Percentiles rank a stretch among this genome's conserved stretches.
These are phyloP conservation scores for Macrosteles quadrilineatus DNA, from an alignment of 1,140 invertebrate genomes.

Conservation along the genomic window DNA sequence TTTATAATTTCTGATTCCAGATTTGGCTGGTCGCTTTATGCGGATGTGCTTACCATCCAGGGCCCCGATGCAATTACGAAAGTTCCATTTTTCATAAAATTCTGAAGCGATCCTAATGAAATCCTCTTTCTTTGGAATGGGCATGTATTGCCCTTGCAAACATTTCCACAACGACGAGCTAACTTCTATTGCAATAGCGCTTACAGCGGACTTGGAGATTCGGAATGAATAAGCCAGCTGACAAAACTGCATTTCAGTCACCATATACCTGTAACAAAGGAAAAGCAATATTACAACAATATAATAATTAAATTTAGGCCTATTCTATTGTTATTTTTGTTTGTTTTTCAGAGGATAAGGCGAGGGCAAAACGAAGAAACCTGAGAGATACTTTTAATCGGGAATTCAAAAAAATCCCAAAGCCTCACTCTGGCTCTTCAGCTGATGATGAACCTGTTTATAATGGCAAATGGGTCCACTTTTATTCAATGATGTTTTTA, in stretches of 20 bases:
- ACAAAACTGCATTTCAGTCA: not conserved
- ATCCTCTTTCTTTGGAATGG: not conserved
- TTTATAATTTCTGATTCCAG: conserved; percentile 51
- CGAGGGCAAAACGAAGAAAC: no score
- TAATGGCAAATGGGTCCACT: no score
- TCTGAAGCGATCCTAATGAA: conserved; percentile 15
- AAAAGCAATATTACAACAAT: no score
- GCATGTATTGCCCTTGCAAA: not conserved
- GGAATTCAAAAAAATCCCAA: no score
- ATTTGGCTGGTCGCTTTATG: conserved; percentile 42
- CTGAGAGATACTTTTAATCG: no score
- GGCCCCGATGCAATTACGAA: conserved; percentile 45
- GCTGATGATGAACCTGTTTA: no score
- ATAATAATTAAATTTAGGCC: no score
- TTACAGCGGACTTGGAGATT: not conserved
- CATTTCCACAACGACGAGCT: not conserved
- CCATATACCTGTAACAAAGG: not conserved
- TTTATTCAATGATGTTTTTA: no score
- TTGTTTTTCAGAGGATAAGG: no score
- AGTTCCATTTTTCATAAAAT: conserved; percentile 33
- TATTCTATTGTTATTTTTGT: no score
- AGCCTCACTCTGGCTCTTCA: no score
- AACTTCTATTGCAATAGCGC: not conserved
- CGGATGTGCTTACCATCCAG: conserved; percentile 43
- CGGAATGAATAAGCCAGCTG: no score